Conservation (phyloP, 2,113 vertebrate genomes). For the Myotis brandtii region DNA sequence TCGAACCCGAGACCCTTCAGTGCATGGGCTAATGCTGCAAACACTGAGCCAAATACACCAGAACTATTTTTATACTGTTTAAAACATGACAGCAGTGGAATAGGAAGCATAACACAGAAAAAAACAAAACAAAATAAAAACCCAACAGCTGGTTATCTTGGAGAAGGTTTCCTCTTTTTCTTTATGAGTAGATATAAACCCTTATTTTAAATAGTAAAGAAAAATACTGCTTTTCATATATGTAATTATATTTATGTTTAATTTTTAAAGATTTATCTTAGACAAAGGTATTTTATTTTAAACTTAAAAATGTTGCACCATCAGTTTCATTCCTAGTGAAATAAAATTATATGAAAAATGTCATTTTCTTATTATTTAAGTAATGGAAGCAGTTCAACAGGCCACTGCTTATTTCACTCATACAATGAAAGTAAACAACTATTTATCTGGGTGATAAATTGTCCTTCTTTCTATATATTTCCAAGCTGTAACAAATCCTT, state of each 20-base stretch:
- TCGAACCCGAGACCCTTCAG: no score
- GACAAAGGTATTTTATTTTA: constrained; percentile 22
- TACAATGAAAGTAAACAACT: constrained; percentile 37
- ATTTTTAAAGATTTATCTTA: background rate
- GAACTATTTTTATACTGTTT: background rate
- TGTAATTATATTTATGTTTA: constrained; percentile 4
- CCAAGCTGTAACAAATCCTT: background rate
- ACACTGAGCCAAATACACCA: no score
- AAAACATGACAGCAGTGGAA: background rate
- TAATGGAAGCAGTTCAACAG: constrained; percentile 8
- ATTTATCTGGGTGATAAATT: constrained; percentile 19
- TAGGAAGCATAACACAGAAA: background rate
- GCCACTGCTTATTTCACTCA: constrained; percentile 1
- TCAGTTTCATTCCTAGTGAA: constrained; percentile 17
- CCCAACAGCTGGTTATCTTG: background rate
- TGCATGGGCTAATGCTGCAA: no score
- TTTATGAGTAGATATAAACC: background rate
- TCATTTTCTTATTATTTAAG: background rate
- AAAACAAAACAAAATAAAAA: background rate
- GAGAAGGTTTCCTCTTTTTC: constrained; percentile 16
- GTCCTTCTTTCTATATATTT: constrained; percentile 10
- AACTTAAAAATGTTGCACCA: background rate
- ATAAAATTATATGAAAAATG: constrained; percentile 28
- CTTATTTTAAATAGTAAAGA: constrained; percentile 21
- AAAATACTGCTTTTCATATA: background rate